These are phyloP conservation scores for Zaprionus inermis DNA, from an alignment of 1,140 invertebrate species.

Conservation along the genomic window DNA sequence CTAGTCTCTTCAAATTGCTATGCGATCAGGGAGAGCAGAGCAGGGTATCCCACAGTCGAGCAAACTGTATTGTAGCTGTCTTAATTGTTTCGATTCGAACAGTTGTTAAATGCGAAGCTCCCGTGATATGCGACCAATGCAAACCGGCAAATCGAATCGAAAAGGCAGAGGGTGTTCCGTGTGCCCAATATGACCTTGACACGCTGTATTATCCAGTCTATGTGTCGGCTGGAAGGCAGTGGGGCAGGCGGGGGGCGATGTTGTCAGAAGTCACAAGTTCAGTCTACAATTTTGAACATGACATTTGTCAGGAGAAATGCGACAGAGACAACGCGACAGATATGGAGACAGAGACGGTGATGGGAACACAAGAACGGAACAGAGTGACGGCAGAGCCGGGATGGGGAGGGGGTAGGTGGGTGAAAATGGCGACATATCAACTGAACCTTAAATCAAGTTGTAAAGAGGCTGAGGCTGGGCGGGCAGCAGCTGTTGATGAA, in stretches of 20 bases:
- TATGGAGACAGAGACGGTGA: neutral
- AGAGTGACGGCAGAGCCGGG: too few relatives aligned
- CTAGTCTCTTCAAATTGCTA: too few relatives aligned
- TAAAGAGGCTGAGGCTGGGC: conserved; percentile 61
- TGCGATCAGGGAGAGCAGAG: too few relatives aligned
- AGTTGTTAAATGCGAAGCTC: neutral
- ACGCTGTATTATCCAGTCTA: conserved; percentile 58
- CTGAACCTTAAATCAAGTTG: conserved; percentile 81
- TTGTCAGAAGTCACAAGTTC: conserved; percentile 75
- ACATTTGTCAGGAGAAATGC: conserved; percentile 70
- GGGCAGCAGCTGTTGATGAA: conserved; percentile 73
- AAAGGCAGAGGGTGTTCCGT: too few relatives aligned
- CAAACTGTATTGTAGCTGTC: too few relatives aligned
- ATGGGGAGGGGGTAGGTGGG: neutral
- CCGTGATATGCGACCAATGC: neutral
- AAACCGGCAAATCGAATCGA: neutral
- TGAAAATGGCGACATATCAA: conserved; percentile 64
- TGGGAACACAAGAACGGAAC: conserved; percentile 6
- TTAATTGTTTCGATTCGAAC: neutral
- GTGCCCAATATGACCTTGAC: conserved; percentile 59
- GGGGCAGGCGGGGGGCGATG: conserved; percentile 16
- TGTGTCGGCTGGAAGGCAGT: conserved; percentile 43
- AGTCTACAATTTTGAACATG: conserved; percentile 78
- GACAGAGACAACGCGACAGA: conserved; percentile 12
- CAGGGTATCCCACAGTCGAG: too few relatives aligned